Evolutionary conservation across 1,140 invertebrate genomes (phyloP).

Genomic region (Zaprionus lachaisei): DNA sequence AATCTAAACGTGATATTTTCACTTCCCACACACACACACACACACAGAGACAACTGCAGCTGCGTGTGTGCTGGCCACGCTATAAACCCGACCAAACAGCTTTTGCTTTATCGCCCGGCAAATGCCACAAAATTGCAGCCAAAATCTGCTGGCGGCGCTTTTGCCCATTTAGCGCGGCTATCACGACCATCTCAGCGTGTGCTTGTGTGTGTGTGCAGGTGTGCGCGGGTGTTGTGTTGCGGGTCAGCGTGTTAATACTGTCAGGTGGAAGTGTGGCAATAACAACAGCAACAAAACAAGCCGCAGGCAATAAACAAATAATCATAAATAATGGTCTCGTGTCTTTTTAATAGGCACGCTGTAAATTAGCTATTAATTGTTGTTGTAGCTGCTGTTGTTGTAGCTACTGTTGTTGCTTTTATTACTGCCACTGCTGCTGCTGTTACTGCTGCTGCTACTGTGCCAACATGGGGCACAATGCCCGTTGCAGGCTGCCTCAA

Average conservation of each 20-base stretch:
- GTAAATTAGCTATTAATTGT: constrained; percentile 79
- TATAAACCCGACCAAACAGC: constrained; percentile 75
- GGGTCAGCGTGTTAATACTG: constrained; percentile 51
- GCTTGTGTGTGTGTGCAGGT: constrained; percentile 11
- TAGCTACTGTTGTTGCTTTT: not conserved
- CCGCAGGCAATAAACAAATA: constrained; percentile 78
- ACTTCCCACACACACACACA: constrained; percentile 51
- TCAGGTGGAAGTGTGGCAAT: constrained; percentile 50
- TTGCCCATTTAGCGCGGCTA: constrained; percentile 27
- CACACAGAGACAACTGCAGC: constrained; percentile 12
- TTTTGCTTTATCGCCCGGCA: constrained; percentile 76
- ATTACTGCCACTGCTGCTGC: not conserved
- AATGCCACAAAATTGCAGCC: constrained; percentile 79
- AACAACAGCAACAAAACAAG: constrained; percentile 25
- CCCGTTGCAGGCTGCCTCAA: constrained; percentile 51
- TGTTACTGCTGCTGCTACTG: not conserved
- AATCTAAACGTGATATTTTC: constrained; percentile 28
- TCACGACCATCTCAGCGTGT: constrained; percentile 8
- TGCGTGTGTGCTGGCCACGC: constrained; percentile 27
- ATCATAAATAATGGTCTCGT: constrained; percentile 75
- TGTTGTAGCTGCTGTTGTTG: constrained; percentile 4
- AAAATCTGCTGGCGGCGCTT: constrained; percentile 73
- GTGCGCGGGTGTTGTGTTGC: constrained; percentile 9
- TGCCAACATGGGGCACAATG: not conserved
- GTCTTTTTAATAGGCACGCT: constrained; percentile 64